These are phyloP conservation scores for Sinelater perroti DNA, from an alignment of 2,888 invertebrate species.

Conservation along the genomic window DNA sequence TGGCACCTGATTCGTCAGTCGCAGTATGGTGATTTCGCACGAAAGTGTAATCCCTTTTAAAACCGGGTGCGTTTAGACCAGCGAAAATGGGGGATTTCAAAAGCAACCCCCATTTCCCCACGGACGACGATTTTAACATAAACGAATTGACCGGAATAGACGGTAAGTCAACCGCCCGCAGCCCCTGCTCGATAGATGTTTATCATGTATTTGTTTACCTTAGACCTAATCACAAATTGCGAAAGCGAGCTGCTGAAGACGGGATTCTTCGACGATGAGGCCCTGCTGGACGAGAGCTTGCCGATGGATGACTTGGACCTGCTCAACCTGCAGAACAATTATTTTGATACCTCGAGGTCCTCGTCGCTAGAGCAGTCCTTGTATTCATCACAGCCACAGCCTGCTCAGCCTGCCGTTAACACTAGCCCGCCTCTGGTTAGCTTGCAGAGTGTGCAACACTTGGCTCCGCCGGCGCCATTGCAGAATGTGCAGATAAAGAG, in stretches of 20 bases:
- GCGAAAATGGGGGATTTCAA: slow-evolving; percentile 57
- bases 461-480: slow-evolving; percentile 1
- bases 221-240: slow-evolving; percentile 73
- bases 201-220: no score
- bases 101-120: slow-evolving; percentile 59
- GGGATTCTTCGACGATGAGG: slow-evolving; percentile 64
- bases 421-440: slow-evolving; percentile 11
- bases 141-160: slow-evolving; percentile 75
- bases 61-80: not conserved
- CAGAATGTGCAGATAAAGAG: slow-evolving; percentile 22
- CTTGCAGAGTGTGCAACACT: slow-evolving; percentile 5
- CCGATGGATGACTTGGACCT: slow-evolving; percentile 63
- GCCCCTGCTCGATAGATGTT: slow-evolving; percentile 3
- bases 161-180: slow-evolving; percentile 62
- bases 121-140: slow-evolving; percentile 69
- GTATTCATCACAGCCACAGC: not conserved
- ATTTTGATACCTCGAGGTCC: slow-evolving; percentile 47
- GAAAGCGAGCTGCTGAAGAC: slow-evolving; percentile 71
- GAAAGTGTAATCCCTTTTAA: slow-evolving; percentile 17
- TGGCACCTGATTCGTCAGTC: slow-evolving; percentile 66
- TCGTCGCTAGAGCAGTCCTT: slow-evolving; percentile 38
- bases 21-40: slow-evolving; percentile 48
- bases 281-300: slow-evolving; percentile 61
- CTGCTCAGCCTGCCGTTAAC: not conserved
- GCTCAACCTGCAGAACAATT: slow-evolving; percentile 52